Evolutionary conservation across 2,888 invertebrate species (phyloP).

Genomic region (Palloptera scutellata): DNA sequence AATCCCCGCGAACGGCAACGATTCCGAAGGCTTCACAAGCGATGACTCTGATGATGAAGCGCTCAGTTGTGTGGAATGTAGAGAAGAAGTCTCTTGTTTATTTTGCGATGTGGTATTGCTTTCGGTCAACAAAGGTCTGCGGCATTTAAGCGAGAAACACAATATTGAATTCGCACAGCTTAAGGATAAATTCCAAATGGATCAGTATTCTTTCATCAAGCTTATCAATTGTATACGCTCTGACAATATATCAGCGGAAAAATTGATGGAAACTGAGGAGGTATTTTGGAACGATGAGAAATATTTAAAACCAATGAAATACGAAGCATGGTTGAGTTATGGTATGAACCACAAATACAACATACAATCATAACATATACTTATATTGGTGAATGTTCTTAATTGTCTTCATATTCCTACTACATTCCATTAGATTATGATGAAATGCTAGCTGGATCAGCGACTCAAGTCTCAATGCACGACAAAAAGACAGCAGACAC

Average conservation of each 20-base stretch:
- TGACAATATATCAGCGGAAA: constrained; percentile 68
- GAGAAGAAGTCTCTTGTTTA: constrained; percentile 67
- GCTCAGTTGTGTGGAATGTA: no score
- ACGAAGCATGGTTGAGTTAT: constrained; percentile 85
- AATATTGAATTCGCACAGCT: constrained; percentile 72
- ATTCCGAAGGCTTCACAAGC: not conserved
- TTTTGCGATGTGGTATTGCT: constrained; percentile 74
- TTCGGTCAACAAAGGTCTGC: constrained; percentile 72
- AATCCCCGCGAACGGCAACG: not conserved
- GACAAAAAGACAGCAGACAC: not conserved
- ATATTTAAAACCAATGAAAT: constrained; percentile 78
- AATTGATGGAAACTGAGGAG: constrained; percentile 66
- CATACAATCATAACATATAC: no score
- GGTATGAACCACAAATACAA: constrained; percentile 66
- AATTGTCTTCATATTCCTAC: not conserved
- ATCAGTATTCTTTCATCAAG: constrained; percentile 83
- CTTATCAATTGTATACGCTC: constrained; percentile 81
- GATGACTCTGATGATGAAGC: constrained; percentile 64
- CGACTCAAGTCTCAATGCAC: not conserved
- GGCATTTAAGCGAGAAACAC: constrained; percentile 74
- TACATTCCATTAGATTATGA: constrained; percentile 39
- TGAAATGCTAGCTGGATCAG: constrained; percentile 31
- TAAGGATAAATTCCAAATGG: constrained; percentile 77
- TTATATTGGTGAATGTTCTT: not conserved
- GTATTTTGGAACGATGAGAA: constrained; percentile 78